Evolutionary conservation across 2,113 vertebrate genomes (phyloP).

Genomic region (Telmatochromis sp.): DNA sequence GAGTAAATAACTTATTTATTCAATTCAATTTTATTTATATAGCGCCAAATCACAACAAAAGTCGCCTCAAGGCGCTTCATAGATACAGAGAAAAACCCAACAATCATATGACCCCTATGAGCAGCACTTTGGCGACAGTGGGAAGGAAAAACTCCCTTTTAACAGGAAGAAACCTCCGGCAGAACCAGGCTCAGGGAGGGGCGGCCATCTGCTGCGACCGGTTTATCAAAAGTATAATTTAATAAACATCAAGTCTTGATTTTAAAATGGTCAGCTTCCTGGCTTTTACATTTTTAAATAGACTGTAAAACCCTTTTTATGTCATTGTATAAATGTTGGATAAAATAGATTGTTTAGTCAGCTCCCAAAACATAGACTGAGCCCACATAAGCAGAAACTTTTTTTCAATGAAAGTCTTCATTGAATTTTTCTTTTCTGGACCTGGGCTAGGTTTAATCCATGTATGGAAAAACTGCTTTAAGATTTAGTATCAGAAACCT

Average conservation of each 20-base stretch:
- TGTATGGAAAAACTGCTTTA: neutral
- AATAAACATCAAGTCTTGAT: neutral
- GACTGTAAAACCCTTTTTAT: neutral
- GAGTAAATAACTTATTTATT: neutral
- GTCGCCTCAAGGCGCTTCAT: too few species aligned
- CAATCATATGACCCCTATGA: too few species aligned
- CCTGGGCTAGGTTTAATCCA: neutral
- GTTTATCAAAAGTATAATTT: neutral
- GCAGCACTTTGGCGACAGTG: too few species aligned
- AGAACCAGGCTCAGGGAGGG: too few species aligned
- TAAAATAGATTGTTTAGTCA: neutral
- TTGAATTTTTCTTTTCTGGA: neutral
- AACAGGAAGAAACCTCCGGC: too few species aligned
- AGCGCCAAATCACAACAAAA: too few species aligned
- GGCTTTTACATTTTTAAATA: neutral
- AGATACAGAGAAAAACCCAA: too few species aligned
- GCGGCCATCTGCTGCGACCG: too few species aligned
- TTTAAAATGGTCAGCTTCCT: neutral
- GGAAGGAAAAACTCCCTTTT: too few species aligned
- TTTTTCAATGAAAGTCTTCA: neutral
- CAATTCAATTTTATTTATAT: too few species aligned
- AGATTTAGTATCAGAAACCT: neutral
- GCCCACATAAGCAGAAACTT: neutral
- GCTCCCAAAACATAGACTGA: neutral
- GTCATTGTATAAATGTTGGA: neutral